phyloP scores from a whole-genome alignment of 2,113 vertebrate genomes.

The Tylochromis polylepis region DNA sequence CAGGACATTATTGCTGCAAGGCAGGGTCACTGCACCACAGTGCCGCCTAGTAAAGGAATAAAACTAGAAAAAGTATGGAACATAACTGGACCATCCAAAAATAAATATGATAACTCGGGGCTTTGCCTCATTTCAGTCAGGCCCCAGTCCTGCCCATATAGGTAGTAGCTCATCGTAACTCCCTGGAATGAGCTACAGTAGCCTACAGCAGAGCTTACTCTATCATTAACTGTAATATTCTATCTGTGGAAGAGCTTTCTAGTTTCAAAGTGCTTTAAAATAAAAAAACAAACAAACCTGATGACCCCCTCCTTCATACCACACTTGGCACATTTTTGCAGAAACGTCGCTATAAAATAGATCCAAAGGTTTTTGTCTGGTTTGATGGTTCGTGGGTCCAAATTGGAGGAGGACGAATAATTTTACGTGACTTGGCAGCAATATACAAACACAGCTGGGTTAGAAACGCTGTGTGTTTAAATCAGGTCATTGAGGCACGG shows the following conservation, averaged over 20 bases:
- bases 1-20: not conserved
- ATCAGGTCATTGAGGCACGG: not conserved
- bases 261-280: not conserved
- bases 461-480: not conserved
- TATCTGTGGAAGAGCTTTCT: not conserved
- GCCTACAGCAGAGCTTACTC: fast-evolving
- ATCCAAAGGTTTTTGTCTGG: fast-evolving
- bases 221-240: not conserved
- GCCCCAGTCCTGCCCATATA: not conserved
- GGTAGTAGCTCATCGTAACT: not conserved
- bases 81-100: not conserved
- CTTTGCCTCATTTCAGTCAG: fast-evolving
- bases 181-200: fast-evolving
- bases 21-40: not conserved
- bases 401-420: not conserved
- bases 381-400: fast-evolving
- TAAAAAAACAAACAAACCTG: fast-evolving
- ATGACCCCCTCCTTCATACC: fast-evolving
- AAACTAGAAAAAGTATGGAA: not conserved
- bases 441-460: not conserved
- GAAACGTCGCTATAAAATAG: fast-evolving
- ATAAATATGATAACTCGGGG: not conserved
- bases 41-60: not conserved
- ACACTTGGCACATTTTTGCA: not conserved
- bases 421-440: fast-evolving